Conservation (phyloP, 2,888 invertebrate species). For the Empis livida region DNA sequence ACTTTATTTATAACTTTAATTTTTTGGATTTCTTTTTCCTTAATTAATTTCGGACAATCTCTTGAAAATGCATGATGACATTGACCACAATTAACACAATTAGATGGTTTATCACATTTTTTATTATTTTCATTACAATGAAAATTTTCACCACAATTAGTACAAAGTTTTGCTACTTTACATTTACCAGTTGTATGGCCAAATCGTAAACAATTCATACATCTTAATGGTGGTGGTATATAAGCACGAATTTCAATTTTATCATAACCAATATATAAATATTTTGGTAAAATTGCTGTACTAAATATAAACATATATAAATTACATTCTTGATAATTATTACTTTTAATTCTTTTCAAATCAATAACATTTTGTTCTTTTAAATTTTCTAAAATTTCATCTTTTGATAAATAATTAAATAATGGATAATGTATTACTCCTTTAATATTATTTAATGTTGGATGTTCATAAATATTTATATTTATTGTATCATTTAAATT, state of each 20-base stretch:
- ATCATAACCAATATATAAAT: neutral
- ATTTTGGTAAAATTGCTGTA: neutral
- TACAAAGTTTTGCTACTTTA: neutral
- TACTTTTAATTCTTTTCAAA: neutral
- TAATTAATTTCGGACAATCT: neutral
- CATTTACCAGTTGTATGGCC: neutral
- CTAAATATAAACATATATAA: neutral
- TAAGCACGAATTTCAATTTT: neutral
- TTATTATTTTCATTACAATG: neutral
- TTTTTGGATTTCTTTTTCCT: neutral
- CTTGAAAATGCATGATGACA: neutral
- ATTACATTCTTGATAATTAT: neutral
- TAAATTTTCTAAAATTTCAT: neutral
- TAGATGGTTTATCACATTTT: neutral
- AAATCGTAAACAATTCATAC: neutral
- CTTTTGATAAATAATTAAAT: neutral
- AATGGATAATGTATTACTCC: conserved; percentile 2
- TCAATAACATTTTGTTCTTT: neutral
- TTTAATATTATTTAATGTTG: conserved; percentile 3
- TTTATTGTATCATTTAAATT: neutral
- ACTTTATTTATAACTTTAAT: neutral
- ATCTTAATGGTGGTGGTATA: neutral
- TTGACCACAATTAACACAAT: neutral
- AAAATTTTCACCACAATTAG: neutral
- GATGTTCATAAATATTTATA: conserved; percentile 3